These are phyloP conservation scores for Dastarcus helophoroides DNA, from an alignment of 2,888 invertebrate genomes.

Conservation along the genomic window DNA sequence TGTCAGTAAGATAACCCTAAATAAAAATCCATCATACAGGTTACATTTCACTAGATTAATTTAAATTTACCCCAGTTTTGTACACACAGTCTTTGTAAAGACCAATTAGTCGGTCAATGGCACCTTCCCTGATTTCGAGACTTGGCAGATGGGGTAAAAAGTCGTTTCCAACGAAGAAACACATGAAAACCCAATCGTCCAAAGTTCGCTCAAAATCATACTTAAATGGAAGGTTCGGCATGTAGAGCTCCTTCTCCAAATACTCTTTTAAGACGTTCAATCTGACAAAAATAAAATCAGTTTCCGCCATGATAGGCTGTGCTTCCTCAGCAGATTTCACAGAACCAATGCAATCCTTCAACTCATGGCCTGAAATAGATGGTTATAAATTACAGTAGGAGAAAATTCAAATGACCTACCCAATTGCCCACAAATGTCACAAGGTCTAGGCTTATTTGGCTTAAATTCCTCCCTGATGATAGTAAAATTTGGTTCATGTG, in stretches of 20 bases:
- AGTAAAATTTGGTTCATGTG: conserved; percentile 98
- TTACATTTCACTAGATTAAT: too few relatives aligned
- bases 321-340: conserved; percentile 36
- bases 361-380: conserved; percentile 63
- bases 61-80: conserved; percentile 61
- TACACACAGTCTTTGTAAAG: conserved; percentile 92
- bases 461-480: conserved; percentile 98
- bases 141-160: conserved; percentile 97
- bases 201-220: conserved; percentile 92
- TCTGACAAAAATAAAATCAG: conserved; percentile 87
- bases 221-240: conserved; percentile 86
- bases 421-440: conserved; percentile 85
- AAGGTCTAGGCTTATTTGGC: conserved; percentile 90
- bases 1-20: conserved; percentile 88
- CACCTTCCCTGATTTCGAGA: conserved; percentile 92
- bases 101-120: conserved; percentile 85
- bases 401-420: conserved; percentile 35
- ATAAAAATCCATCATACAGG: conserved; percentile 13
- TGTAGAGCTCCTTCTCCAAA: conserved; percentile 73
- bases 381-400: conserved; percentile 4
- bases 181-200: conserved; percentile 99
- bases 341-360: conserved; percentile 82
- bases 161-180: conserved; percentile 99
- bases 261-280: conserved; percentile 89
- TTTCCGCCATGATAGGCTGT: conserved; percentile 56